A percentile compares a stretch with the other conserved stretches of the same genome.
phyloP scores from a whole-genome alignment of 2,888 invertebrate species.

The Drosophila mayaguana region DNA sequence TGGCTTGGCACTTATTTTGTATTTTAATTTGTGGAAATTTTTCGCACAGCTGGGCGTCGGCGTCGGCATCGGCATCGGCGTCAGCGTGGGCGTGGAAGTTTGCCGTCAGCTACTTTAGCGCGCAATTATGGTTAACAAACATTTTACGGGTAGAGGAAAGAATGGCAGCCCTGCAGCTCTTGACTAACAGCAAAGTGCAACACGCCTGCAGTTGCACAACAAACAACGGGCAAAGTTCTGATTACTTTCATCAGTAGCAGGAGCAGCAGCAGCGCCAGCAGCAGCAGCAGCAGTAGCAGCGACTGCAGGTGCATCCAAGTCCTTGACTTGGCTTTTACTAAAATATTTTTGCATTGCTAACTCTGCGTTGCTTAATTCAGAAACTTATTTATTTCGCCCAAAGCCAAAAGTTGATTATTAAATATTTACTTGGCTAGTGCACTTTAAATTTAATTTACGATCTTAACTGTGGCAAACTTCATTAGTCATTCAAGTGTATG shows the following conservation, averaged over 20 bases:
- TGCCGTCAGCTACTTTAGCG: slow-evolving; percentile 62
- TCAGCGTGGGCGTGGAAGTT: slow-evolving; percentile 5
- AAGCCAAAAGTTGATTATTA: slow-evolving; percentile 68
- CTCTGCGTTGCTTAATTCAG: slow-evolving; percentile 17
- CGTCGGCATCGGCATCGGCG: background rate
- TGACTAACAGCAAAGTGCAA: slow-evolving; percentile 35
- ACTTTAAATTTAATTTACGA: slow-evolving; percentile 69
- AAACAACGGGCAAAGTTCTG: slow-evolving; percentile 69
- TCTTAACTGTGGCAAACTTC: slow-evolving; percentile 59
- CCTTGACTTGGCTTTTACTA: slow-evolving; percentile 35
- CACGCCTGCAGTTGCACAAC: slow-evolving; percentile 62
- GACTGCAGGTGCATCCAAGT: slow-evolving; percentile 22
- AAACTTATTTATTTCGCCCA: slow-evolving; percentile 45
- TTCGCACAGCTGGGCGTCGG: slow-evolving; percentile 4
- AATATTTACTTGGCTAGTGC: slow-evolving; percentile 66
- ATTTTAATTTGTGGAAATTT: slow-evolving; percentile 49
- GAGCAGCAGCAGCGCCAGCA: background rate
- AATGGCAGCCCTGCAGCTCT: background rate
- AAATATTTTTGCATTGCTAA: slow-evolving; percentile 37
- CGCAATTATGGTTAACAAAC: slow-evolving; percentile 76
- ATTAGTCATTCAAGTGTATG: slow-evolving; percentile 61
- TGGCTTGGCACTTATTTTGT: slow-evolving; percentile 27
- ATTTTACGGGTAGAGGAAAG: slow-evolving; percentile 22
- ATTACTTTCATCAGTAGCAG: slow-evolving; percentile 69
- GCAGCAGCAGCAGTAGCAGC: background rate